These are phyloP conservation scores for Furcula furcula DNA, from an alignment of 2,888 invertebrate species.

Conservation along the genomic window DNA sequence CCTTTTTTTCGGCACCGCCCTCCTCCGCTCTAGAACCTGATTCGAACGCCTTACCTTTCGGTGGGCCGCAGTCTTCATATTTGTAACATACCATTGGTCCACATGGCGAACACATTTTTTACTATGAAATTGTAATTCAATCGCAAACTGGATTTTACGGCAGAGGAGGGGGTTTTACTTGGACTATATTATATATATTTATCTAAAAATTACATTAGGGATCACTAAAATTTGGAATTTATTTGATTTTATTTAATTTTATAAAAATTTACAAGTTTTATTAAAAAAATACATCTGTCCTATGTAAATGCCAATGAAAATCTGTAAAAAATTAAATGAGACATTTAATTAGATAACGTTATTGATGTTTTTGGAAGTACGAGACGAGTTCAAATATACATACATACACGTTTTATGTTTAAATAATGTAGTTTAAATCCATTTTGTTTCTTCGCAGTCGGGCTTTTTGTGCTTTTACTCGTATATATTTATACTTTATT, in stretches of 20 bases:
- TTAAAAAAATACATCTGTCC: constrained; percentile 48
- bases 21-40: constrained; percentile 49
- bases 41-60: constrained; percentile 54
- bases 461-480: too few species aligned
- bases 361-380: too few species aligned
- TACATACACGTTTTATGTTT: too few species aligned
- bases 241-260: constrained; percentile 36
- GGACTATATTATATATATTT: constrained; percentile 19
- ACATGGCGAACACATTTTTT: constrained; percentile 77
- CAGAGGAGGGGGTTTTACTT: constrained; percentile 25
- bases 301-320: constrained; percentile 27
- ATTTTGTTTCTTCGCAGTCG: too few species aligned
- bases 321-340: too few species aligned
- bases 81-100: constrained; percentile 77
- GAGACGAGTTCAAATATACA: too few species aligned
- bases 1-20: constrained; percentile 61
- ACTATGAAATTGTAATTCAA: too few species aligned
- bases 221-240: constrained; percentile 45
- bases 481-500: too few species aligned
- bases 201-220: constrained; percentile 28
- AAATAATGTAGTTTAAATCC: too few species aligned
- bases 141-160: constrained; percentile 7
- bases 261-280: constrained; percentile 39
- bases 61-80: constrained; percentile 77
- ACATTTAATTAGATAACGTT: too few species aligned